Evolutionary conservation across 2,888 invertebrate genomes (phyloP).

Genomic region (Tetropium fuscum): DNA sequence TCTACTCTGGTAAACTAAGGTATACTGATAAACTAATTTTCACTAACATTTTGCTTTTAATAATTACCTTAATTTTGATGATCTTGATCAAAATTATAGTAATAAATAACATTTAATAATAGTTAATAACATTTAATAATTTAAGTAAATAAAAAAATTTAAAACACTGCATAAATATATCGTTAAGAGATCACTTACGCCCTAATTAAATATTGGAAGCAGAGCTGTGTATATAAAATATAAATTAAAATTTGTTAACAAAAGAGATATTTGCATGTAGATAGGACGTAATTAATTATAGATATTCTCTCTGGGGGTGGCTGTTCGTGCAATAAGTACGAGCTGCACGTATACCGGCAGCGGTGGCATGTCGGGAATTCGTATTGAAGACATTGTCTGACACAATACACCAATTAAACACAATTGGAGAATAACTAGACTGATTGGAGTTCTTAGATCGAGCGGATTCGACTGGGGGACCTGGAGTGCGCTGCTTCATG

Average conservation of each 20-base stretch:
- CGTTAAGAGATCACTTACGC: neutral
- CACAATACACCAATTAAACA: slow-evolving; percentile 56
- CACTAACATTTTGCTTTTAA: no score
- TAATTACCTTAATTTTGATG: no score
- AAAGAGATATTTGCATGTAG: slow-evolving; percentile 42
- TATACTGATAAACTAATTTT: no score
- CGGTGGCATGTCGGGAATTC: slow-evolving; percentile 45
- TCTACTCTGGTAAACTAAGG: no score
- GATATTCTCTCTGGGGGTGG: slow-evolving; percentile 11
- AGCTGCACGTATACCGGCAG: slow-evolving; percentile 21
- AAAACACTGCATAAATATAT: no score
- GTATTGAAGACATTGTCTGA: slow-evolving; percentile 47
- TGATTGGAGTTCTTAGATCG: slow-evolving; percentile 52
- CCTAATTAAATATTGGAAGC: slow-evolving; percentile 2
- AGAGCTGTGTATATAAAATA: slow-evolving; percentile 1
- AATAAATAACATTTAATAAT: no score
- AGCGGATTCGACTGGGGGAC: slow-evolving; percentile 27
- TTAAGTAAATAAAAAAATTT: no score
- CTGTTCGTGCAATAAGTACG: slow-evolving; percentile 29
- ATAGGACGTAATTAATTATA: slow-evolving; percentile 40
- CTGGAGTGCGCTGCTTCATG: no score
- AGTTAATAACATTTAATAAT: no score
- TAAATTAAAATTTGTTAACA: slow-evolving; percentile 19
- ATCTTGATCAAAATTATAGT: no score
- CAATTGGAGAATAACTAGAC: slow-evolving; percentile 57